Evolutionary conservation across 2,888 invertebrate species (phyloP).

Genomic region (Cremastobaeus sp.): DNA sequence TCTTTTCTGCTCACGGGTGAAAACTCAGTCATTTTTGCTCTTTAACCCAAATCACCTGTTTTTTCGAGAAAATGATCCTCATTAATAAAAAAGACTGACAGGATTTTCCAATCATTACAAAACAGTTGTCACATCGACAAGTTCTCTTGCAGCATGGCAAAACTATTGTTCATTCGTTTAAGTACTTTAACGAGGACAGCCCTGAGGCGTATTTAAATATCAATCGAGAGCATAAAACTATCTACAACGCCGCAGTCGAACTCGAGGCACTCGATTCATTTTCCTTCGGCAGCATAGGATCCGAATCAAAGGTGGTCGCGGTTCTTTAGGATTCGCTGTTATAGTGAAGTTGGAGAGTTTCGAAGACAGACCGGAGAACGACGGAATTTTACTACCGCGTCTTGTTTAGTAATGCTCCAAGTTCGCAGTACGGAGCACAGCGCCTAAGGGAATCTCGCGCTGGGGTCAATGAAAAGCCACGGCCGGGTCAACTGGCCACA

Average conservation of each 20-base stretch:
- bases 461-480: constrained; percentile 67
- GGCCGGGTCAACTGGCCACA: constrained; percentile 69
- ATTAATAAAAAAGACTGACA: too few species aligned
- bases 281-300: constrained; percentile 29
- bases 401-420: constrained; percentile 57
- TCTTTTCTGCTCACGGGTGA: too few species aligned
- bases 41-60: too few species aligned
- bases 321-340: constrained; percentile 44
- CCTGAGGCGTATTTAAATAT: constrained; percentile 7
- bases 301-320: constrained; percentile 18
- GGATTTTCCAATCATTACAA: too few species aligned
- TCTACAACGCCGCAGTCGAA: constrained; percentile 2
- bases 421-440: constrained; percentile 42
- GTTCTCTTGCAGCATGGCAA: too few species aligned
- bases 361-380: constrained; percentile 52
- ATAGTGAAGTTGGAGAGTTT: constrained; percentile 59
- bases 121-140: too few species aligned
- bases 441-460: constrained; percentile 58
- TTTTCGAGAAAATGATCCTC: too few species aligned
- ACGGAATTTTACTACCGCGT: constrained; percentile 58
- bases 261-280: constrained; percentile 14
- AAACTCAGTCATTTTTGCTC: too few species aligned
- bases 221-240: constrained; percentile 10
- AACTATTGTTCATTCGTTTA: too few species aligned
- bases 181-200: background rate